A percentile compares a stretch with the other conserved stretches of the same genome.
Conservation (phyloP, 2,888 invertebrate species). For the Ophion slaviceki region DNA sequence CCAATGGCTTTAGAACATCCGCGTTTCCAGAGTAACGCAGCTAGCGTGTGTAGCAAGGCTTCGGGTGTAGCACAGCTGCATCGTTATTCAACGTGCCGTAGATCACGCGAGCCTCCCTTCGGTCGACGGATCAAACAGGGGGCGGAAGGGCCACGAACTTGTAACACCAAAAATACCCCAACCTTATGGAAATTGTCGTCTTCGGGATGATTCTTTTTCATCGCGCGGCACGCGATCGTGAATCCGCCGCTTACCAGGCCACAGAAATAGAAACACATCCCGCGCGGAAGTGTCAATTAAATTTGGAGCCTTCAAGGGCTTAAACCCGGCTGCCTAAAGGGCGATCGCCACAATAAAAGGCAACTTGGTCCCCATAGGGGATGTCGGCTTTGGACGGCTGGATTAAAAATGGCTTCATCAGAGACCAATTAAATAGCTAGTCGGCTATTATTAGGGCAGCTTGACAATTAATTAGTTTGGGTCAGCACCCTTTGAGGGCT, state of each 20-base stretch:
- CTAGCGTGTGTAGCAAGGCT: background rate
- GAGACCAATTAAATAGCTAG: too few species aligned
- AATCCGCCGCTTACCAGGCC: background rate
- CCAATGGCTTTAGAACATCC: conserved; percentile 46
- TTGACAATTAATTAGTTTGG: too few species aligned
- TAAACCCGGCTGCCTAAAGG: too few species aligned
- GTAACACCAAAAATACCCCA: conserved; percentile 55
- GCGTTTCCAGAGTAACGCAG: conserved; percentile 38
- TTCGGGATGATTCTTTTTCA: background rate
- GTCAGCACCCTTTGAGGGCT: too few species aligned
- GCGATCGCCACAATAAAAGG: too few species aligned
- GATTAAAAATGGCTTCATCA: too few species aligned
- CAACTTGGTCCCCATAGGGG: too few species aligned
- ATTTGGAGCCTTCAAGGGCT: too few species aligned
- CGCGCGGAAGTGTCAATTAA: background rate
- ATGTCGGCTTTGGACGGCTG: too few species aligned
- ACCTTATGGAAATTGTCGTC: conserved; percentile 3
- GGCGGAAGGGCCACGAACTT: conserved; percentile 37
- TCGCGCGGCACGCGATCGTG: background rate
- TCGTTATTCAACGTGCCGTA: conserved; percentile 60
- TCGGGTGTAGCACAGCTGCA: conserved; percentile 63
- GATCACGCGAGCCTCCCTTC: conserved; percentile 62
- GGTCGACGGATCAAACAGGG: conserved; percentile 32
- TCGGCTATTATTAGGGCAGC: too few species aligned
- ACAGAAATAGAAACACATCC: background rate